Base-by-base conservation (phyloP, 2,888 invertebrate species). In the Plagodis pulveraria region DNA sequence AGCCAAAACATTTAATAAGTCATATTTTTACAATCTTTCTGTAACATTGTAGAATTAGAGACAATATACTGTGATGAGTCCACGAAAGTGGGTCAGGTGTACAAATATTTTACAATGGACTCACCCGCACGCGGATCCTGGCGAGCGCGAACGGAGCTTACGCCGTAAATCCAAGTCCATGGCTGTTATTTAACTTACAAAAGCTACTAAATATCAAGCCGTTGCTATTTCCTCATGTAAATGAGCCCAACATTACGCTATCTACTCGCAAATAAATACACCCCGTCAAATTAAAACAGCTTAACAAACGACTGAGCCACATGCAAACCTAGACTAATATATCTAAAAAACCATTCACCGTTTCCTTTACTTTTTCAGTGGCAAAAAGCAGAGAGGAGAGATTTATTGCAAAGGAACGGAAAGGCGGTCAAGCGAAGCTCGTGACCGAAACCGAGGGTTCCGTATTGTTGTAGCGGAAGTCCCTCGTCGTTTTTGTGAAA, bases 391-490 rank as follows among this genome's bases (percentile, higher is more conserved):
- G 51, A 63, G 69, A 71, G 66, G 67, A 66, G 64, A 71, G 73
- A 74, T 77, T 76, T 76, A 77, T 74, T 65, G 72, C 62, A 70
- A 67, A 67, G 68, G 67, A 69, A 65, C 69, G 66, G 66, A 67
- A 72, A 73, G 69, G 71, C 73, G 74, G 74, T 71, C 69, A 74
- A 71, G 72, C 71, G 65, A 49, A 48, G 33, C 57, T 57, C 55
- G 61, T 41, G 57, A 54, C 51, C 41, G 57, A 62, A 63, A 58
- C 55, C 53, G 50, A 11, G 66, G 67, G 66, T 68, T 67, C 63
- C 59, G 64, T 53, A 56, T 69, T 68, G 65, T 72, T 56, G 55
- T 60, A 49, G 62, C 50, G 62, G 63, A 50, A 41, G 48, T 51
- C 43, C 47, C 53, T 65, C 56, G 40, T 55, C 46, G 38, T 58